These are phyloP conservation scores for Xerus rutilus DNA, from an alignment of 2,797 vertebrate genomes.

Conservation along the genomic window DNA sequence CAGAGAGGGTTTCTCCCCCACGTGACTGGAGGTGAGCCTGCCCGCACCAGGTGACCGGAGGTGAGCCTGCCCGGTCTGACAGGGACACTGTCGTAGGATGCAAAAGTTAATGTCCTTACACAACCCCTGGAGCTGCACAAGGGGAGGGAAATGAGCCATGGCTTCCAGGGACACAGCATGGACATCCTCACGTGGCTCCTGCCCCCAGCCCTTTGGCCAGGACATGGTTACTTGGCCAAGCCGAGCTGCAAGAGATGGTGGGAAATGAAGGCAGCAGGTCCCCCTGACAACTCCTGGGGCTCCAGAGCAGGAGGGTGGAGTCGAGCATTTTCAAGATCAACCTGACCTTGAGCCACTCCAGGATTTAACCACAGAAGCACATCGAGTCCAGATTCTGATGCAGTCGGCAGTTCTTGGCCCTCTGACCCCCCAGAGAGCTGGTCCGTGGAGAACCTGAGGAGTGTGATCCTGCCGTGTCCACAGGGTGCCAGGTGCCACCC, in stretches of 20 bases:
- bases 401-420: neutral
- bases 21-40: neutral
- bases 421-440: no score
- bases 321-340: neutral
- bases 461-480: no score
- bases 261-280: neutral
- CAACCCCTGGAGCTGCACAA: neutral
- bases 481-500: no score
- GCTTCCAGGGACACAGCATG: neutral
- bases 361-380: no score
- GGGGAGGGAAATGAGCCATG: no score
- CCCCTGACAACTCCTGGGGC: accelerated
- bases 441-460: no score
- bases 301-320: accelerated
- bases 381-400: no score
- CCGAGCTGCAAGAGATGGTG: neutral
- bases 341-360: neutral
- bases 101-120: accelerated
- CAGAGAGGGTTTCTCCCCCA: neutral
- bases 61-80: neutral
- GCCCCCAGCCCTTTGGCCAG: neutral
- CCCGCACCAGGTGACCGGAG: neutral
- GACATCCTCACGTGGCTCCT: neutral
- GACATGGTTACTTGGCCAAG: neutral
- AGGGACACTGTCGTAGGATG: accelerated